Conservation (phyloP, 2,113 vertebrate genomes). For the Notechis scutatus region DNA sequence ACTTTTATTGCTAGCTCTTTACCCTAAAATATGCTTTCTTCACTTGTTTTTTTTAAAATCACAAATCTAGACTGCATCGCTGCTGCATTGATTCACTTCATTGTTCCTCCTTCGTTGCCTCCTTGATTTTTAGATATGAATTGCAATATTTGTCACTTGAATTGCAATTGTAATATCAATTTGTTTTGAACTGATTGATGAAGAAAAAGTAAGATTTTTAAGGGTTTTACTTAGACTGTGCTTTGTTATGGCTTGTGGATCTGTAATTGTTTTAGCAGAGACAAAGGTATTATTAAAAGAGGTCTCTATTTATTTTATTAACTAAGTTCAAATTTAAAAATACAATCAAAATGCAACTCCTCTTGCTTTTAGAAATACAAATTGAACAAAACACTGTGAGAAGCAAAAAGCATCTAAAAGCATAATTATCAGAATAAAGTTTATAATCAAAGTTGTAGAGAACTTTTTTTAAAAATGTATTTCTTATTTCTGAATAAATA, state of each 20-base stretch:
- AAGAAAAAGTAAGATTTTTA: background rate
- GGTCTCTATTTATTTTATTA: background rate
- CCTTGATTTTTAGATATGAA: background rate
- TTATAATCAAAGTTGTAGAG: background rate
- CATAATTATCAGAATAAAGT: background rate
- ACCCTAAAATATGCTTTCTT: background rate
- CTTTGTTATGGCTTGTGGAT: background rate
- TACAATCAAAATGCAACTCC: background rate
- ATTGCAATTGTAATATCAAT: background rate
- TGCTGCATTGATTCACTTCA: background rate
- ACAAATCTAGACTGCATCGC: background rate
- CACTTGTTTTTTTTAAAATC: background rate
- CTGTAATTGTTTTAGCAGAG: background rate
- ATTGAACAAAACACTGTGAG: background rate
- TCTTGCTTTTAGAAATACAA: background rate
- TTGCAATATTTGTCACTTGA: background rate
- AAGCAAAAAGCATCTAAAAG: background rate
- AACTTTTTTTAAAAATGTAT: background rate
- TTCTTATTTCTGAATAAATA: background rate
- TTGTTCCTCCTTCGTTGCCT: background rate
- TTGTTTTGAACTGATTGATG: background rate
- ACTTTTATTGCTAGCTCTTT: background rate
- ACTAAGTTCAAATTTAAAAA: background rate
- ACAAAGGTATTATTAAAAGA: background rate
- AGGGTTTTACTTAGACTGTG: background rate